Evolutionary conservation across 2,113 vertebrate species (phyloP).

Genomic region (Macrotus californicus): DNA sequence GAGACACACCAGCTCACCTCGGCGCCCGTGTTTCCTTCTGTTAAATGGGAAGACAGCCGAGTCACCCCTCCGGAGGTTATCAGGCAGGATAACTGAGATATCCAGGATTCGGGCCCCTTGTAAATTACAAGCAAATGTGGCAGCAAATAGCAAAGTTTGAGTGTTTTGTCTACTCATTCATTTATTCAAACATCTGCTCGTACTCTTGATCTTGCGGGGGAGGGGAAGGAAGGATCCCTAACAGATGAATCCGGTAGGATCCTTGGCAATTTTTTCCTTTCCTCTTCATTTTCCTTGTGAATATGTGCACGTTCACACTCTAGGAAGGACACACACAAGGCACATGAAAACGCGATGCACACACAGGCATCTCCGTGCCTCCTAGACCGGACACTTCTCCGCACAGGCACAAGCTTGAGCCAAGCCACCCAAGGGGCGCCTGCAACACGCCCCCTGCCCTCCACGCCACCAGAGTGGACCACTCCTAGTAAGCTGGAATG

Average conservation of each 20-base stretch:
- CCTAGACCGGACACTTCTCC: neutral
- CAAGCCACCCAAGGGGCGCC: neutral
- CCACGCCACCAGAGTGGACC: neutral
- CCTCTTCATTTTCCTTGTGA: neutral
- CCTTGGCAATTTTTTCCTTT: neutral
- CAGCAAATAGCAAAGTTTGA: neutral
- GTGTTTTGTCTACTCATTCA: neutral
- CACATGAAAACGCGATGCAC: fast-evolving
- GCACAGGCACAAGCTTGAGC: neutral
- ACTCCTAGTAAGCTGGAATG: fast-evolving
- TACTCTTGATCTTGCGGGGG: neutral
- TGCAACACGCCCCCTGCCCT: neutral
- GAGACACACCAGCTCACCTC: neutral
- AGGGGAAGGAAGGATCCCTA: neutral
- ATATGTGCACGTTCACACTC: too few species aligned
- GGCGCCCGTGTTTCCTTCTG: neutral
- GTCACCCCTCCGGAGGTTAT: neutral
- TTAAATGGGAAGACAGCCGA: neutral
- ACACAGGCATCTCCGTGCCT: neutral
- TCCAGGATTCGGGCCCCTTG: neutral
- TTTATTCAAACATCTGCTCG: neutral
- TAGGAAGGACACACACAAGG: neutral
- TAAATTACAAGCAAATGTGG: neutral
- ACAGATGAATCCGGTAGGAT: neutral
- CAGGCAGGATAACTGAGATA: fast-evolving